phyloP scores from a whole-genome alignment of 2,113 vertebrate genomes.

The Neopipo cinnamomea region DNA sequence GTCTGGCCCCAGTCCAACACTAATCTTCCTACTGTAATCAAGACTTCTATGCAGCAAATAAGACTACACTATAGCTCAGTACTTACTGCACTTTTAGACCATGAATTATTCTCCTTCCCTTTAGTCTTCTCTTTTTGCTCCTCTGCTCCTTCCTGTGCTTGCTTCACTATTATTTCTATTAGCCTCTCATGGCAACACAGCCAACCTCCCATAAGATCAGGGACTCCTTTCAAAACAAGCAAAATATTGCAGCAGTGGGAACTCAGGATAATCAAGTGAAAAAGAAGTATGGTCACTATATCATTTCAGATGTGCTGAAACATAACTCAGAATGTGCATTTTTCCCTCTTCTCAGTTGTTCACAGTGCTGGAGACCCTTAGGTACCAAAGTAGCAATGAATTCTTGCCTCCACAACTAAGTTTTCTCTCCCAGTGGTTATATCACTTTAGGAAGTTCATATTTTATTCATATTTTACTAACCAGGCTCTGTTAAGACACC shows the following conservation, averaged over 20 bases:
- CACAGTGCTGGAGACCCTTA: background rate
- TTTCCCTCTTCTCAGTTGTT: background rate
- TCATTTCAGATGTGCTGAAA: background rate
- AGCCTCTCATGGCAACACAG: background rate
- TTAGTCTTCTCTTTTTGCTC: background rate
- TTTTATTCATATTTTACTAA: constrained; percentile 32
- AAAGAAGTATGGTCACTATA: background rate
- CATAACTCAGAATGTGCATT: background rate
- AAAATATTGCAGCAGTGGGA: background rate
- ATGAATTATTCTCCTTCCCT: background rate
- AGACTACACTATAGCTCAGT: background rate
- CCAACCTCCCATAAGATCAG: background rate
- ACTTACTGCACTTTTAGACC: background rate
- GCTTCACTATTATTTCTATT: background rate
- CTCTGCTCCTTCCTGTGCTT: background rate
- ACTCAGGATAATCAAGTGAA: background rate
- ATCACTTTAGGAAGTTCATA: background rate
- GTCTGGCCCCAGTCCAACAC: background rate
- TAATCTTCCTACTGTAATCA: background rate
- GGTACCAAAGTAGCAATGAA: background rate
- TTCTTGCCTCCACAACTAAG: background rate
- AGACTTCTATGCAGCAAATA: background rate
- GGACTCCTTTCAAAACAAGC: background rate
- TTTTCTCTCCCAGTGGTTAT: background rate
- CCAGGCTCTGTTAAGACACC: background rate